Evolutionary conservation across 1,140 invertebrate genomes (phyloP), one percentile per base, ranked within the genome.

Genomic region (Drosophila biarmipes): DNA sequence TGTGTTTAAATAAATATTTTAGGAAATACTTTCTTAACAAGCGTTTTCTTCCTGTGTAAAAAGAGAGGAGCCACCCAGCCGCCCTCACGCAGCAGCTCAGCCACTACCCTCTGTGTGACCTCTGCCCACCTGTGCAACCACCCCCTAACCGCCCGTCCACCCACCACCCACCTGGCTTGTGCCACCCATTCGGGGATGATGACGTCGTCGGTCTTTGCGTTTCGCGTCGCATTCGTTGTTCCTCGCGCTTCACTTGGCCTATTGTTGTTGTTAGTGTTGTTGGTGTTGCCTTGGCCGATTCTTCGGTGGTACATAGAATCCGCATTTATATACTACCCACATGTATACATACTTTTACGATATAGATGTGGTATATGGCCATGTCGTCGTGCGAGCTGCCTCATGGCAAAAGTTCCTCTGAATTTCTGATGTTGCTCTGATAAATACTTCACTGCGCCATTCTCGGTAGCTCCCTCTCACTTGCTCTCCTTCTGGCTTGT

Each of bases 381-480:
- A 80, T 34, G 52, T 48, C 73, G 62, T 54, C 49, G 78, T 64
- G 43, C 43, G 19, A 53, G 51, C 34, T 55, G 53, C 58, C 62
- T 38, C 69, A 68, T 40, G 59, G 82, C 64, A 73, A 73, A 77
- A 73, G 78, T 82, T 90, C 80, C 73, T 90, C 86, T 90, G 86
- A 90, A 90, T 90, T 90, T 85, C 86, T 90, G 86, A 90, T 90
- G 86, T 90, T 90, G 59, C 80, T 90, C 81, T 90, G 86, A 90
- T 90, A 90, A 90, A 90, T 90, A 90, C 86, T 90, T 81, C 64
- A 59, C 59, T 74, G 55, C 73, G 78, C 72, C 71, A 80, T 69
- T 48, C 62, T 43, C 49, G 43, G 56, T 38, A 43, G 37, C 51
- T 29, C 34, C 42, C 19, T 17, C 49, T 48, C 19, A 5, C 17